These are phyloP conservation scores for Chromobotia macracanthus DNA, from an alignment of 2,797 vertebrate genomes.

Conservation along the genomic window DNA sequence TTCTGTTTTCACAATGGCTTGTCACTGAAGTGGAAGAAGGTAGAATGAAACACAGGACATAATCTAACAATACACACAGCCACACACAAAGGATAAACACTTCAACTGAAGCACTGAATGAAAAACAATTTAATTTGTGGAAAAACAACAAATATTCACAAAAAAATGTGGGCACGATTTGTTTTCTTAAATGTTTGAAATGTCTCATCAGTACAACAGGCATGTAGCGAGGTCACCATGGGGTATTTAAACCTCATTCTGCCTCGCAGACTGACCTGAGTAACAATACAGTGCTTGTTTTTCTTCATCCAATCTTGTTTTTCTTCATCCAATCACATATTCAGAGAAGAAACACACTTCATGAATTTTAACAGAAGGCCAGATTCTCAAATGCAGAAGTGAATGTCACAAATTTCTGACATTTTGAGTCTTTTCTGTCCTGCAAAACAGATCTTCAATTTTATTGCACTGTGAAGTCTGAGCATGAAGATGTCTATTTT, in stretches of 20 bases:
- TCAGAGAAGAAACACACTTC: conserved; percentile 17
- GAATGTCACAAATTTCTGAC: not conserved
- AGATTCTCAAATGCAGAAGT: conserved; percentile 8
- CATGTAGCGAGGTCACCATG: not conserved
- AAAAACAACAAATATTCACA: conserved; percentile 25
- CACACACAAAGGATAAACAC: conserved; percentile 44
- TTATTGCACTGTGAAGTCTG: conserved; percentile 37
- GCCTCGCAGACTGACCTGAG: conserved; percentile 21
- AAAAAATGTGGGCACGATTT: conserved; percentile 31
- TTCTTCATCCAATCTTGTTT: conserved; percentile 25
- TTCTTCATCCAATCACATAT: conserved; percentile 12
- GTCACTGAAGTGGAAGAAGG: conserved; percentile 2
- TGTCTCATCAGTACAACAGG: conserved; percentile 32
- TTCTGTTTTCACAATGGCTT: not conserved
- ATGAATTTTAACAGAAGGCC: conserved; percentile 1
- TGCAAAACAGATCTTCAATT: conserved; percentile 5
- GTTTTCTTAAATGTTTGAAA: conserved; percentile 54
- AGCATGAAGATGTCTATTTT: conserved; percentile 13
- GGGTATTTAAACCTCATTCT: not conserved
- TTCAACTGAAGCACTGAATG: conserved; percentile 57
- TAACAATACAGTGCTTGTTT: conserved; percentile 40
- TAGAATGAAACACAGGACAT: conserved; percentile 23
- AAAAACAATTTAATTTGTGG: conserved; percentile 59
- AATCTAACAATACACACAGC: conserved; percentile 32
- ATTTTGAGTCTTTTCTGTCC: not conserved